A percentile compares a stretch with the other conserved stretches of the same genome.
Evolutionary conservation across 2,113 vertebrate species (phyloP).

Genomic region (Arizona elegans): DNA sequence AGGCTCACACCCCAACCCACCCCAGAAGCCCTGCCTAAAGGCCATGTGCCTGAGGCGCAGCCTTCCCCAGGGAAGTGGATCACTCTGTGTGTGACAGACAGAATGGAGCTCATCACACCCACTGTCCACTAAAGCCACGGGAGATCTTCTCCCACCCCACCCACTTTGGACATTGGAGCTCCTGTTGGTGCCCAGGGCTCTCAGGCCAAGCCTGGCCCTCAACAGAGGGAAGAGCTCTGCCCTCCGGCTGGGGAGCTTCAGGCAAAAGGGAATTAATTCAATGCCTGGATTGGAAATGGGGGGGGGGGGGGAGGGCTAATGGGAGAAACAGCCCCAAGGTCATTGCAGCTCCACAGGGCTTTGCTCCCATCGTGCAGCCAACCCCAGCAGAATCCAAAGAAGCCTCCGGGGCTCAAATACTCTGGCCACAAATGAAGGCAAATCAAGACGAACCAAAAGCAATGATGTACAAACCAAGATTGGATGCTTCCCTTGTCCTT

Average conservation of each 20-base stretch:
- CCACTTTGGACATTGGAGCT: neutral
- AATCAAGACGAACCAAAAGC: neutral
- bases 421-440: neutral
- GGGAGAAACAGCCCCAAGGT: neutral
- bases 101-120: neutral
- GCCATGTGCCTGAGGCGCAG: neutral
- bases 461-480: neutral
- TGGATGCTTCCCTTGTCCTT: neutral
- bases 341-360: neutral
- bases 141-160: neutral
- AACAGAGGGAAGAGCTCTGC: neutral
- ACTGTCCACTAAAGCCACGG: neutral
- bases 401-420: rapidly evolving
- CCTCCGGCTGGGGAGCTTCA: neutral
- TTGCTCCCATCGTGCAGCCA: neutral
- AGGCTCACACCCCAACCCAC: neutral
- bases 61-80: neutral
- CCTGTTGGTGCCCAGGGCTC: neutral
- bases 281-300: neutral
- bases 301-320: neutral
- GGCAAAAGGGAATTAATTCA: neutral
- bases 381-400: neutral
- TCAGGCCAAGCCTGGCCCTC: neutral
- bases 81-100: neutral
- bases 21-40: neutral